Base-by-base conservation (phyloP, 2,113 vertebrate genomes). In the Chrysochloris asiatica region DNA sequence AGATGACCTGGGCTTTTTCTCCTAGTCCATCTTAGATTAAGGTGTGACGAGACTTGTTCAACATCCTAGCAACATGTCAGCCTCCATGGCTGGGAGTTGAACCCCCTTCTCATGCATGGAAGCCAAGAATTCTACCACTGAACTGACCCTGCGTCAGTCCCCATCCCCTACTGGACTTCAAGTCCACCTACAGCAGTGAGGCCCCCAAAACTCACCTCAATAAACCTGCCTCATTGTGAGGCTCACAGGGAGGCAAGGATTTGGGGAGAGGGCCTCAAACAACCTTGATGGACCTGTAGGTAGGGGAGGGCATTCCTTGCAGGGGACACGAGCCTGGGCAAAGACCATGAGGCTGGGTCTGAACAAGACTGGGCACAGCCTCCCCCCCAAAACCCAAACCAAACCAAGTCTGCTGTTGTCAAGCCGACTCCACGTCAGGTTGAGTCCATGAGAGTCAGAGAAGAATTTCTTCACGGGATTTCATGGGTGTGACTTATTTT, bases 201-300 rank as follows among this genome's bases (percentile, higher is more conserved):
- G 21, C 4, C 2, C 8, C 0, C 1, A 5, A 21, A 38, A 19
- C 19, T 6, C 0, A 38, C 43, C 63, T 33, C 13, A 4, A 1
- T 38, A 30, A 17, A 9, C 26, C 47, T 4, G 69, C 28, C 8
- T 7, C 21, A n/a, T n/a, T n/a, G n/a, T n/a, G n/a, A n/a, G n/a
- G n/a, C n/a, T n/a, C 16, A 36, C 45, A 11, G 78, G 33, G 52
- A 22, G 16, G 26, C 1, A 1, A 19, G 4, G 50, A 2, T 26
- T 26, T 0, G 2, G n/a, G 45, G 45, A 48, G 33, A 4, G 21
- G 14, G 2, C 78, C 63, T 11, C 17, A 30, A 47, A 30, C 33
- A 26, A 41, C 63, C 54, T 36, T 2, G 26, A 4, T 19, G n/a
- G n/a, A n/a, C n/a, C n/a, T 6, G 4, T 6, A 5, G 9, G 14